A percentile compares a stretch with the other conserved stretches of the same genome.
phyloP scores from a whole-genome alignment of 2,888 invertebrate species.

The Coremacera marginata region DNA sequence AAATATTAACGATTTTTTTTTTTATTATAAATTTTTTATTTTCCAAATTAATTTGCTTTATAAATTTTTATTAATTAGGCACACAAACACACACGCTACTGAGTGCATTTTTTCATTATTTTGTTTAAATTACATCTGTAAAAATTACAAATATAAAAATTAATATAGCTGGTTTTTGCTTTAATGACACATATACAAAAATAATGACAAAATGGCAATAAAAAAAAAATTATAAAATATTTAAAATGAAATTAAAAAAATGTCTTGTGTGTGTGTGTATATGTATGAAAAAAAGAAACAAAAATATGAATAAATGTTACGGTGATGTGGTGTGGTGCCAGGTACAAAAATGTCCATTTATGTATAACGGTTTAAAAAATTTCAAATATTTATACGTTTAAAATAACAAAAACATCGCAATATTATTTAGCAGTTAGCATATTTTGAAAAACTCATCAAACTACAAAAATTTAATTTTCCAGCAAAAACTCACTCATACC shows the following conservation, averaged over 20 bases:
- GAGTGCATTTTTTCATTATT: conserved; percentile 36
- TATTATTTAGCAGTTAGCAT: no score
- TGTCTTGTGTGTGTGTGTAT: neutral
- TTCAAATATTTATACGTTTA: no score
- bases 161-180: neutral
- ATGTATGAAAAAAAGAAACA: neutral
- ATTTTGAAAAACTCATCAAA: no score
- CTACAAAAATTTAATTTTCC: no score
- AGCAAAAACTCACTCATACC: no score
- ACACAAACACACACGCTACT: conserved; percentile 43
- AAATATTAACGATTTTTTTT: neutral
- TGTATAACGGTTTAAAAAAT: neutral
- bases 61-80: conserved; percentile 28
- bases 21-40: conserved; percentile 12
- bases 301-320: neutral
- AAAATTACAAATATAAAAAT: conserved; percentile 36
- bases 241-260: conserved; percentile 2
- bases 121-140: conserved; percentile 46
- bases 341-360: neutral
- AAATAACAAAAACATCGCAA: no score
- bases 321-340: conserved; percentile 6
- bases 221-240: neutral
- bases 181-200: neutral
- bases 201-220: neutral
- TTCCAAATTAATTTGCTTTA: conserved; percentile 5